These are phyloP conservation scores for Phocoena phocoena DNA, from an alignment of 2,113 vertebrate genomes.

Conservation along the genomic window DNA sequence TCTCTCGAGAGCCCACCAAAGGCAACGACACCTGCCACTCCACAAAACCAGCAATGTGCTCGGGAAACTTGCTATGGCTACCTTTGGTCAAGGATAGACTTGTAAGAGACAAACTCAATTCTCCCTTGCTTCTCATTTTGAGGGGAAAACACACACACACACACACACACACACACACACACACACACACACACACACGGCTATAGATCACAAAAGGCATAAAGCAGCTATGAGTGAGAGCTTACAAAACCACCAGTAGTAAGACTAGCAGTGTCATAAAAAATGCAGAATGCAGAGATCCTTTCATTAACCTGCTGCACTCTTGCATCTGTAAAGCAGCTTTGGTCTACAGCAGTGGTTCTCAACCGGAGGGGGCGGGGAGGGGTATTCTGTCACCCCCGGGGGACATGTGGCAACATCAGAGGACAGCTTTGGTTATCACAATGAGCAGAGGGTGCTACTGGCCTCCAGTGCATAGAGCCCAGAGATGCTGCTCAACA, in stretches of 20 bases:
- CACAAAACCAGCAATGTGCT: background rate
- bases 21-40: fast-evolving
- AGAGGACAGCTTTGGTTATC: background rate
- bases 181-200: background rate
- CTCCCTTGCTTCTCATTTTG: background rate
- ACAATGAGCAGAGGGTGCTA: background rate
- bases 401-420: background rate
- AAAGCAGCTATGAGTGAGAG: background rate
- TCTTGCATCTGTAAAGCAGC: background rate
- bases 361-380: background rate
- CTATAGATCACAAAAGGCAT: background rate
- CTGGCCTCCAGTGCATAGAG: background rate
- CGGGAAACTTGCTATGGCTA: background rate
- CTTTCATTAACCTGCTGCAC: background rate
- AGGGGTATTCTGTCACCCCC: background rate
- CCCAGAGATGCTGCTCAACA: background rate
- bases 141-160: background rate
- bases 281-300: background rate
- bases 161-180: background rate
- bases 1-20: background rate
- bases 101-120: background rate
- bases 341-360: background rate
- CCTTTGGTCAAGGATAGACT: background rate
- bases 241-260: background rate
- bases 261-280: background rate